Percentiles rank a stretch among this genome's conserved stretches.
Evolutionary conservation across 2,113 vertebrate species (phyloP).

Genomic region (Pao palembangensis): DNA sequence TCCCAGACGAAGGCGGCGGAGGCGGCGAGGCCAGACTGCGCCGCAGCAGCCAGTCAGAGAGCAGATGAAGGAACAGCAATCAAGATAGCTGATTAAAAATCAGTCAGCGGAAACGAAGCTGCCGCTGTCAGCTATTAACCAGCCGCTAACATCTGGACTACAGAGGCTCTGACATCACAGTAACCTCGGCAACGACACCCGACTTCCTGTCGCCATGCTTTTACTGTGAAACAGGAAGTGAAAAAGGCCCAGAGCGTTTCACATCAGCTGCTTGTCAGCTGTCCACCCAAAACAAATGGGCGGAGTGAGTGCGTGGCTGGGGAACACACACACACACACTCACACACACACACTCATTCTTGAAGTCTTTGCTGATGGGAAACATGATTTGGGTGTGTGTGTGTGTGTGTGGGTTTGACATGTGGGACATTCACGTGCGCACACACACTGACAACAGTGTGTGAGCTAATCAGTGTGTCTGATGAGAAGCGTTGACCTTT

Average conservation of each 20-base stretch:
- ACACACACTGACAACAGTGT: not conserved
- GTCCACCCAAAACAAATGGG: too few species aligned
- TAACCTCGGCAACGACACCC: too few species aligned
- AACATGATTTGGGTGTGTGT: slow-evolving; percentile 33
- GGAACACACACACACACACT: not conserved
- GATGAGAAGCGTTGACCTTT: slow-evolving; percentile 67
- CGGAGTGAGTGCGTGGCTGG: too few species aligned
- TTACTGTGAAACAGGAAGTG: too few species aligned
- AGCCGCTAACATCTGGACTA: not conserved
- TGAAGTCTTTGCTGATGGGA: slow-evolving; percentile 30
- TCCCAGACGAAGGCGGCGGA: not conserved
- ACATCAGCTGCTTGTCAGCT: too few species aligned
- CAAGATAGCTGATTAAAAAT: too few species aligned
- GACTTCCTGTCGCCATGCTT: too few species aligned
- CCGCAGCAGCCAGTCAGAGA: not conserved
- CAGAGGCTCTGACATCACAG: too few species aligned
- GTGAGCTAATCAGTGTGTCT: slow-evolving; percentile 62
- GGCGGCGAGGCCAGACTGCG: not conserved
- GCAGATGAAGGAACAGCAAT: too few species aligned
- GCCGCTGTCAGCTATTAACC: not conserved
- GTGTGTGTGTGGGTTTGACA: slow-evolving; percentile 13
- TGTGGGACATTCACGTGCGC: slow-evolving; percentile 9
- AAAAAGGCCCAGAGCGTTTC: slow-evolving; percentile 9
- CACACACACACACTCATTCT: not conserved
- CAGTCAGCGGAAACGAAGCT: too few species aligned